Base-by-base conservation (phyloP, 2,888 invertebrate species). In the Acleris literana region DNA sequence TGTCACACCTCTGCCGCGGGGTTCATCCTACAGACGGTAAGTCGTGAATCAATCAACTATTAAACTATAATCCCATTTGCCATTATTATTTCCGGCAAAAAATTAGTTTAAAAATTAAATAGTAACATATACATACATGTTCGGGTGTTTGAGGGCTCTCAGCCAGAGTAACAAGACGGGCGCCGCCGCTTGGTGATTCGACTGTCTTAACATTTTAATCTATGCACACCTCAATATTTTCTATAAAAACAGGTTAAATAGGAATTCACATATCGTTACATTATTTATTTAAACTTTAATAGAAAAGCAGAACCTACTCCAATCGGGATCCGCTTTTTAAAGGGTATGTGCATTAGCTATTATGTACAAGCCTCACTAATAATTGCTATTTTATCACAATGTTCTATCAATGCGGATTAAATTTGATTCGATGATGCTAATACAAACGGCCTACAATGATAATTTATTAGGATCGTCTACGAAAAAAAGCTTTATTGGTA, bases 41-140 rank as follows among this genome's bases (percentile, higher is more conserved):
- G 64, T 73, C 71, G 75, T 72, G 70, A 75, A 73, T 80, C 76
- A 80, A 83, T 77, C 77, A 80, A 80, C 78, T 79, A 80, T 76
- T 76, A 79, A 76, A 81, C 78, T 88, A 90, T 90, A 90, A 90
- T 90, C 90, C 91, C 84, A 88, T 86, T 85, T 86, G 87, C 85
- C 85, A 80, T 77, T 78, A 79, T 69, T 81, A 82, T 80, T 78
- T 79, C 82, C 80, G 82, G 85, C 85, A 81, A 80, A 80, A 85
- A 83, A 75, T 78, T 69, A 80, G 67, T 48, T 68, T 64, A 61
- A 64, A 69, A 69, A 68, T 63, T 77, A 77, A 82, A 81, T 80
- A 83, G 80, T 81, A 83, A 84, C 79, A 82, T 78, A 39, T 39
- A 39, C 39, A 77, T 76, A 82, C 76, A 82, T 75, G 76, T 75